Base-by-base conservation (phyloP, 2,113 vertebrate species). In the Fukomys damarensis region DNA sequence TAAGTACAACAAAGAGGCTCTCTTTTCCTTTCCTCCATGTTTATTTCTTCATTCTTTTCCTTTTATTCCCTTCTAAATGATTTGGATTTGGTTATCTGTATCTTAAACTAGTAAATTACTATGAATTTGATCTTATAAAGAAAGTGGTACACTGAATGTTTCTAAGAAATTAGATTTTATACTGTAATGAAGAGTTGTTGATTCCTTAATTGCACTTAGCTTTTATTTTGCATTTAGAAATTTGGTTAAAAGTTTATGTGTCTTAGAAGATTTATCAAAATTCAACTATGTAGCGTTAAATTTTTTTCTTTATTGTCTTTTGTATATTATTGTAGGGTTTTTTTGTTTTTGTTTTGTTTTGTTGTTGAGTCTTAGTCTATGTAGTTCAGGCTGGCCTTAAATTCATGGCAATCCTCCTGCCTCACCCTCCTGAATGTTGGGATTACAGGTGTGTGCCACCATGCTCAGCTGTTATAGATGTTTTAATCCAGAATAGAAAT, bases 181-280 rank as follows among this genome's bases (percentile, higher is more conserved):
- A 68, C 92, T 59, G 0, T 32, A 76, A n/a, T 52, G 35, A 22
- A 41, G 61, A 63, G 0, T 32, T 94, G 72, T 35, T 3, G 54
- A 95, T 91, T 84, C 8, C 68, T 91, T 93, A 10, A 59, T 94
- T 95, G 38, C 12, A 7, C 56, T 95, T 95, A 76, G 96, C n/a
- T 93, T 95, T 3, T 19, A 72, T 30, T 65, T 91, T 85, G 14
- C 77, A 32, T 92, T 96, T 97, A 96, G 72, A 46, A 0, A 88
- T 88, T 81, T 84, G 38, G 12, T 32, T 81, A 88, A 72, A 56
- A 17, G 19, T 28, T 30, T 79, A 58, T 54, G 16, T 24, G 41
- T 96, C 96, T 66, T 85, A 9, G 86, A 76, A 92, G 24, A 86
- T 38, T 83, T 43, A 26, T 89, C 65, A 65, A 93, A 89, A 92